Evolutionary conservation across 2,888 invertebrate species (phyloP).

Genomic region (Epirrita christyi): DNA sequence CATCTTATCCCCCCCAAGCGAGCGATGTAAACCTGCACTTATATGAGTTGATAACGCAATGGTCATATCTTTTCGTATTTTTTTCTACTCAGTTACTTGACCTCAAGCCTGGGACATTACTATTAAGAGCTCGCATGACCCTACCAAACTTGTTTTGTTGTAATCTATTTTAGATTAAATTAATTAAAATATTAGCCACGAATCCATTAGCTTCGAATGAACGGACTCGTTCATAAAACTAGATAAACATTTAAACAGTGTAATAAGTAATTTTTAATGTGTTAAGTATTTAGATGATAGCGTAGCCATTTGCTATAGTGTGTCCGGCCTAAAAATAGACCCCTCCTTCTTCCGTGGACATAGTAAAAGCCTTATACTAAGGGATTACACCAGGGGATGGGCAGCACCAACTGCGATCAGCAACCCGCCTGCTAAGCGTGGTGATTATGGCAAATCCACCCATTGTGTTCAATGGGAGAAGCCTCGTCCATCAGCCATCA

Average conservation of each 20-base stretch:
- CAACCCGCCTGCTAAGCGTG: no score
- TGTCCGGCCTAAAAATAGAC: no score
- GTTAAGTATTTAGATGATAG: no score
- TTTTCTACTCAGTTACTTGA: conserved; percentile 7
- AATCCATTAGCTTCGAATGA: conserved; percentile 28
- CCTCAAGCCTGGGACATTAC: neutral
- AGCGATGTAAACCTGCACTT: conserved; percentile 34
- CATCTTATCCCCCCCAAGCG: conserved; percentile 34
- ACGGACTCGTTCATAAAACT: conserved; percentile 12
- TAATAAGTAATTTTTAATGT: neutral
- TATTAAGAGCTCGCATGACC: conserved; percentile 5
- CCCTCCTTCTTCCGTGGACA: no score
- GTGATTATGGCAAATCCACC: no score
- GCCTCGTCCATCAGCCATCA: no score
- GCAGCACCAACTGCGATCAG: no score
- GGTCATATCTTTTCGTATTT: conserved; percentile 26
- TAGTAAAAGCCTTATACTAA: no score
- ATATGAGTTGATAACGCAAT: conserved; percentile 26
- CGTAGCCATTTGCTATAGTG: no score
- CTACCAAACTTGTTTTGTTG: conserved; percentile 31
- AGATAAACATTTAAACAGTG: conserved; percentile 8
- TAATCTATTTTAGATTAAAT: conserved; percentile 31
- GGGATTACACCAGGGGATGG: no score
- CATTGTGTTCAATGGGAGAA: no score
- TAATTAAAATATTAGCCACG: conserved; percentile 26